Percentiles rank a stretch among this genome's conserved stretches.
These are phyloP conservation scores for Sorex maritimensis DNA, from an alignment of 2,797 vertebrate species.

Conservation along the genomic window DNA sequence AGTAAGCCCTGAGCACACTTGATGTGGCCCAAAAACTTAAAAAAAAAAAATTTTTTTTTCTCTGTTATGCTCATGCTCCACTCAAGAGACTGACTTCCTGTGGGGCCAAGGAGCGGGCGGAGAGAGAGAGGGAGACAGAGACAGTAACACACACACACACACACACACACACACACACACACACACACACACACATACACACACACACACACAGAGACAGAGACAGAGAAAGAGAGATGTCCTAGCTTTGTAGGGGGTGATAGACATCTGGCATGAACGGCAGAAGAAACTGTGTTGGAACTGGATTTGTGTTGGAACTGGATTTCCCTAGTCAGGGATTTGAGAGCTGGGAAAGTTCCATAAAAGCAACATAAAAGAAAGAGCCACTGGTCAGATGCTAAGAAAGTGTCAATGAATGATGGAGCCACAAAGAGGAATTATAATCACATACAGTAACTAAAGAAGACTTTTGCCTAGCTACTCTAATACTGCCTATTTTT, in stretches of 20 bases:
- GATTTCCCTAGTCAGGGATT: not conserved
- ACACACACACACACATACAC: too few species aligned
- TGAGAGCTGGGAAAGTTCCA: too few species aligned
- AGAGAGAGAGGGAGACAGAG: not conserved
- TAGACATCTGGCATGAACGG: not conserved
- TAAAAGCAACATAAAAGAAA: not conserved
- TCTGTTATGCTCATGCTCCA: not conserved
- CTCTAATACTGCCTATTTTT: not conserved
- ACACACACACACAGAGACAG: not conserved
- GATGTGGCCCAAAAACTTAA: too few species aligned
- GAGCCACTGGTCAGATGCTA: not conserved
- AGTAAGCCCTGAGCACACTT: too few species aligned
- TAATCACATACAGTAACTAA: not conserved
- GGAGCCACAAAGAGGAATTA: too few species aligned
- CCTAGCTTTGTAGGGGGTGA: too few species aligned
- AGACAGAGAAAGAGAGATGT: not conserved
- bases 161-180: too few species aligned
- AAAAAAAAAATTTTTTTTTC: too few species aligned
- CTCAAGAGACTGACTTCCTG: not conserved
- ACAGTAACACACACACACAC: too few species aligned
- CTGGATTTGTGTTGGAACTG: not conserved
- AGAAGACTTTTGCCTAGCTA: not conserved
- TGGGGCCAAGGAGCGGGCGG: not conserved
- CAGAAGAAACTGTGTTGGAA: not conserved
- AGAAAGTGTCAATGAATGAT: not conserved